A percentile compares a stretch with the other conserved stretches of the same genome.
Evolutionary conservation across 2,113 vertebrate genomes (phyloP).

Genomic region (Carassius carassius): DNA sequence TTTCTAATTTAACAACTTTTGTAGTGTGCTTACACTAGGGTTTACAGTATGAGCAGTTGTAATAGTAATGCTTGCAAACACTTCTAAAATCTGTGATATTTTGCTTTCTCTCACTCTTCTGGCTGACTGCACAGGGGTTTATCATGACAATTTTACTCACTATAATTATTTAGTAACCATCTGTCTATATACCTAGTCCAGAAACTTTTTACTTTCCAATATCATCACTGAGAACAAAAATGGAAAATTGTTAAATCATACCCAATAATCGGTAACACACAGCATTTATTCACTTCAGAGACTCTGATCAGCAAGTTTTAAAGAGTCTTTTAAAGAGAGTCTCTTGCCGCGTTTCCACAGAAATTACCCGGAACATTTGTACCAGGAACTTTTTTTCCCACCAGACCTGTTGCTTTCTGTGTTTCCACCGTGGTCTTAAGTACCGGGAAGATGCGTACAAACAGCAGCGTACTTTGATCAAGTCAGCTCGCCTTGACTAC

Average conservation of each 20-base stretch:
- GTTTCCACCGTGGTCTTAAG: too few relatives aligned
- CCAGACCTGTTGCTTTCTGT: too few relatives aligned
- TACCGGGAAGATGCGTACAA: too few relatives aligned
- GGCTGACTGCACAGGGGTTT: background rate
- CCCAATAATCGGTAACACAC: background rate
- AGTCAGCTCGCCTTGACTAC: too few relatives aligned
- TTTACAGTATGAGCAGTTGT: background rate
- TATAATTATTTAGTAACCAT: slow-evolving; percentile 6
- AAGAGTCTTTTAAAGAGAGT: background rate
- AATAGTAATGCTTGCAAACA: background rate
- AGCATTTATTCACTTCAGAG: background rate
- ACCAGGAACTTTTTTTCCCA: too few relatives aligned
- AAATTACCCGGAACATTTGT: too few relatives aligned
- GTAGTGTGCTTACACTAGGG: background rate
- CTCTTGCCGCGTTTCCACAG: too few relatives aligned
- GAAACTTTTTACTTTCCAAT: background rate
- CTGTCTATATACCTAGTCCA: background rate
- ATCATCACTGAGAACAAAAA: slow-evolving; percentile 23
- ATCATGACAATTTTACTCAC: background rate
- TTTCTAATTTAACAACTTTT: background rate
- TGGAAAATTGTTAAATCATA: slow-evolving; percentile 19
- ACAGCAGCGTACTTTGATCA: too few relatives aligned
- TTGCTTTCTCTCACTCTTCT: background rate
- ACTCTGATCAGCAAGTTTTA: background rate
- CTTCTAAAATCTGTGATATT: background rate